Evolutionary conservation across 2,797 vertebrate species (phyloP).

Genomic region (Coccyzus lansbergi): DNA sequence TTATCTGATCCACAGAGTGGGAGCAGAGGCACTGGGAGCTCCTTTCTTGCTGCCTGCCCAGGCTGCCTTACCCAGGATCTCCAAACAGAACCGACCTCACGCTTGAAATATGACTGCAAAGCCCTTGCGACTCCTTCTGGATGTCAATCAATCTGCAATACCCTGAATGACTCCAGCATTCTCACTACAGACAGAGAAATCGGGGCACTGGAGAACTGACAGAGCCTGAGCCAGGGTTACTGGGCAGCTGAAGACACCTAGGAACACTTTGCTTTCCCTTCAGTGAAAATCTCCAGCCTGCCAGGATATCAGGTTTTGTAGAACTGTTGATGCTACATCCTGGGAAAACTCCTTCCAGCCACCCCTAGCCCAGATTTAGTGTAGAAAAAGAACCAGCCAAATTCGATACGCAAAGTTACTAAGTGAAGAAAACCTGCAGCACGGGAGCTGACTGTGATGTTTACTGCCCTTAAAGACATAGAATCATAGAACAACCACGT

Average conservation of each 20-base stretch:
- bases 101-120: background rate
- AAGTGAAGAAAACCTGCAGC: background rate
- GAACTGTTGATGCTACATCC: background rate
- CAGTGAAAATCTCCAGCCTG: background rate
- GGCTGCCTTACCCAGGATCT: background rate
- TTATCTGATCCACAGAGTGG: fast-evolving
- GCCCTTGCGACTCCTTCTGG: background rate
- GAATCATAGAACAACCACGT: too few species aligned
- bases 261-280: background rate
- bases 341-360: background rate
- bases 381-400: background rate
- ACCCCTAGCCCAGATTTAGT: background rate
- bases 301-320: background rate
- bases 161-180: background rate
- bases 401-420: fast-evolving
- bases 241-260: background rate
- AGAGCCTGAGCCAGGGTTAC: background rate
- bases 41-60: background rate
- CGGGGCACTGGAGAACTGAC: background rate
- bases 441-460: background rate
- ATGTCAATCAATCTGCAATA: background rate
- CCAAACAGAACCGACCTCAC: background rate
- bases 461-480: background rate
- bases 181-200: background rate
- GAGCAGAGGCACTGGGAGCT: background rate